phyloP scores from a whole-genome alignment of 2,888 invertebrate genomes.

The Hyposoter dolosus region DNA sequence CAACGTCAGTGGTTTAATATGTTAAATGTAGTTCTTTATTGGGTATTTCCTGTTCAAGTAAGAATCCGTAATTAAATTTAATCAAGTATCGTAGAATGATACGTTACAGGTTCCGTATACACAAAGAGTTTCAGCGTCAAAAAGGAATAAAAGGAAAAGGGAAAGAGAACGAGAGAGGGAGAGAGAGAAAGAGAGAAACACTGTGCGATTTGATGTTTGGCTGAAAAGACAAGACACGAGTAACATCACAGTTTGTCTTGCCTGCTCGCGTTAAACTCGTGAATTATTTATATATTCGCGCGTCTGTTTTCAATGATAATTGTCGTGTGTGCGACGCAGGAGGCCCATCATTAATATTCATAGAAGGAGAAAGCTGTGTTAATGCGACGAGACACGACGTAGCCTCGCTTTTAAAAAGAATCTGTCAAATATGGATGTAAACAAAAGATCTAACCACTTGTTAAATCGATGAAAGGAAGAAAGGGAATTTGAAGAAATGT shows the following conservation, averaged over 20 bases:
- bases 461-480: background rate
- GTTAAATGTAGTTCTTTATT: slow-evolving; percentile 81
- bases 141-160: background rate
- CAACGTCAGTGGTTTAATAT: slow-evolving; percentile 80
- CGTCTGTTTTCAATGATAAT: slow-evolving; percentile 18
- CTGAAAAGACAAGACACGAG: slow-evolving; percentile 39
- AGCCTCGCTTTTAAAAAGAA: slow-evolving; percentile 79
- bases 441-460: background rate
- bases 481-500: background rate
- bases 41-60: slow-evolving; percentile 79
- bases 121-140: background rate
- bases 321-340: slow-evolving; percentile 4
- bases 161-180: background rate
- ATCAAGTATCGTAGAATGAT: slow-evolving; percentile 78
- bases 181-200: background rate
- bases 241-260: background rate
- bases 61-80: slow-evolving; percentile 82
- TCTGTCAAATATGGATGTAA: slow-evolving; percentile 59
- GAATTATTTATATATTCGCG: slow-evolving; percentile 42
- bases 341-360: slow-evolving; percentile 16
- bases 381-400: slow-evolving; percentile 31
- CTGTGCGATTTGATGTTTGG: background rate
- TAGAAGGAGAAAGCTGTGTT: slow-evolving; percentile 9
- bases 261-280: slow-evolving; percentile 3
- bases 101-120: slow-evolving; percentile 61